Base-by-base conservation (phyloP, 1,140 invertebrate genomes). In the Drosophila gunungcola region DNA sequence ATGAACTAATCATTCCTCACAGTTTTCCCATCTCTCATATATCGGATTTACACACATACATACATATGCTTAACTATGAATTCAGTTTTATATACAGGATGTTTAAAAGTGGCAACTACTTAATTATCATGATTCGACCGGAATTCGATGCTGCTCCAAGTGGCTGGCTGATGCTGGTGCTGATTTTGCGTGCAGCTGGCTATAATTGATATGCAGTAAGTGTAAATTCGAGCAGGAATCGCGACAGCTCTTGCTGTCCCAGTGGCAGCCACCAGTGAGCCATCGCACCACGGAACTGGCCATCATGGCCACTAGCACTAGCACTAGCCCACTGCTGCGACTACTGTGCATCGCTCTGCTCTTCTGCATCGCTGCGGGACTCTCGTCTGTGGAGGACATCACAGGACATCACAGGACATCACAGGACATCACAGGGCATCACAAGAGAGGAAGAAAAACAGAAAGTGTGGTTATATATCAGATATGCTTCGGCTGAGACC, bases 331-430 rank as follows among this genome's bases (percentile, higher is more conserved):
- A 21, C n/a, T 41, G 13, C 46, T n/a, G 5, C 74, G 41, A n/a
- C 43, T 56, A 51, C 52, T 51, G 16, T n/a, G 64, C 52, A 53
- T 64, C 43, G 61, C 83, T 72, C 49, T 77, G 13, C 96, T 96
- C 79, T 97, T 96, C 92, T 97, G 96, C 96, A 97, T 97, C 7
- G 96, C 96, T 41, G 96, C 96, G 67, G 96, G 96, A 92, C 96
- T 96, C 90, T 97, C 96, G 73, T 96, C 96, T 96, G 93, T 27
- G 61, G n/a, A 55, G 39, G 34, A 13, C 57, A 29, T 21, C 16
- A 21, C 16, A 32, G 38, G 9, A 56, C 11, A 46, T 16, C 13
- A 38, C 32, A 16, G 29, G 5, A 5, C 16, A 21, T 21, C 16
- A 21, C 16, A 21, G 16, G 16, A 21, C 16, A 21, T 21, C 16